phyloP scores from a whole-genome alignment of 2,797 vertebrate genomes.

The Acrocephalus scirpaceus region DNA sequence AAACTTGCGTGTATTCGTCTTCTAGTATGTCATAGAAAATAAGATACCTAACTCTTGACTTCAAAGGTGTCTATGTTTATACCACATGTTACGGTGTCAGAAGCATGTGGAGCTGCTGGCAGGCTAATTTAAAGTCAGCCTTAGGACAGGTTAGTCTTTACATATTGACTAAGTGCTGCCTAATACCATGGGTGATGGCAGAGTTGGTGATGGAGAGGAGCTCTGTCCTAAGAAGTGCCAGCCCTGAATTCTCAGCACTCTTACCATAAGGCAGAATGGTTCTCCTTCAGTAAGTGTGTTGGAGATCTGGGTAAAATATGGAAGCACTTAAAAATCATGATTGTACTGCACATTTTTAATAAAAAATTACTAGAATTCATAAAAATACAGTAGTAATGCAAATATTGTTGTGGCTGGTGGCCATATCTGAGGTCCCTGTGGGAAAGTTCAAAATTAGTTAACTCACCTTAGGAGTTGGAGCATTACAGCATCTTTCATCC shows the following conservation, averaged over 20 bases:
- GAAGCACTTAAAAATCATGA: neutral
- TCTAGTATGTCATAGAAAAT: neutral
- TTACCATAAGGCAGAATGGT: neutral
- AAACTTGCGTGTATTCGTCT: neutral
- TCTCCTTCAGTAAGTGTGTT: neutral
- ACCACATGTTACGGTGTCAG: fast-evolving
- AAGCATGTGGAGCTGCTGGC: neutral
- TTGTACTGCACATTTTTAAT: neutral
- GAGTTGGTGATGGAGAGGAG: neutral
- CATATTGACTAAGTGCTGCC: neutral
- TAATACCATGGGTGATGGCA: neutral
- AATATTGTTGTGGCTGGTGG: neutral
- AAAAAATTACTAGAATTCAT: neutral
- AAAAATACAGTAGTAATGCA: neutral
- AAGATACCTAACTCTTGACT: neutral
- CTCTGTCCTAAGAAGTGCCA: neutral
- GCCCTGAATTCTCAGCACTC: neutral
- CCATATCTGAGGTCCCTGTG: neutral
- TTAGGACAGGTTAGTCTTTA: neutral
- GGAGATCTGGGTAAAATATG: neutral
- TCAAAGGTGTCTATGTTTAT: neutral
- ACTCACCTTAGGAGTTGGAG: neutral
- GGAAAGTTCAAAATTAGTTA: neutral
- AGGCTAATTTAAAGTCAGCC: neutral
- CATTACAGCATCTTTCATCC: neutral